phyloP scores from a whole-genome alignment of 2,797 vertebrate species.

The Sus cebifrons region DNA sequence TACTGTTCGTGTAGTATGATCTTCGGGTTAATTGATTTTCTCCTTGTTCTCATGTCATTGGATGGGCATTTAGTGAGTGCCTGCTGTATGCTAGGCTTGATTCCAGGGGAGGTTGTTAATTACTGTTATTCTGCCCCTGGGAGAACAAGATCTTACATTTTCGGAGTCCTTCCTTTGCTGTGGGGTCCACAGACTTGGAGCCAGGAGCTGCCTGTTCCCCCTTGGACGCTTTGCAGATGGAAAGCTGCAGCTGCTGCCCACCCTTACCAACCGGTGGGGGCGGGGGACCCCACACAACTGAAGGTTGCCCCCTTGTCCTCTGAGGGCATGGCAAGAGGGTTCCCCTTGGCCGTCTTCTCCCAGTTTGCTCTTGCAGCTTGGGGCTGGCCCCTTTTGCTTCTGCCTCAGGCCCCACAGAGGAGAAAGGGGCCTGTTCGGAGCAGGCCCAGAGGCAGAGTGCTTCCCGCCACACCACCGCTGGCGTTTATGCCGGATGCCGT shows the following conservation, averaged over 20 bases:
- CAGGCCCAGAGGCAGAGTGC: background rate
- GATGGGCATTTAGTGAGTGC: background rate
- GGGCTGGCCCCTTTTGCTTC: background rate
- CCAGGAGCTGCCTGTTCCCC: background rate
- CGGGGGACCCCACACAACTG: background rate
- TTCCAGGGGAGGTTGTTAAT: background rate
- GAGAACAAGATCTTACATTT: background rate
- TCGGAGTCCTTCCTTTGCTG: background rate
- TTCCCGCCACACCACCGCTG: background rate
- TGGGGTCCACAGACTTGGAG: background rate
- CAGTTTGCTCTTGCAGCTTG: background rate
- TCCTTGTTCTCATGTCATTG: background rate
- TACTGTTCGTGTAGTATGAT: rapidly evolving
- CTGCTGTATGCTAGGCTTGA: background rate
- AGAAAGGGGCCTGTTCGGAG: background rate
- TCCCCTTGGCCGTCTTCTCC: background rate
- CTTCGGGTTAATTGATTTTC: background rate
- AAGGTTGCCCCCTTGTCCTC: background rate
- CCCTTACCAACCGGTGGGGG: background rate
- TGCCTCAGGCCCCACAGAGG: background rate
- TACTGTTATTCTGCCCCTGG: background rate
- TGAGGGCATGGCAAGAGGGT: background rate
- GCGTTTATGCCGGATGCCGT: background rate
- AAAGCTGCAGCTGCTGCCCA: background rate
- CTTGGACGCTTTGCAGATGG: background rate